Conservation (phyloP, 2,113 vertebrate species). For the Onychostoma macrolepis region DNA sequence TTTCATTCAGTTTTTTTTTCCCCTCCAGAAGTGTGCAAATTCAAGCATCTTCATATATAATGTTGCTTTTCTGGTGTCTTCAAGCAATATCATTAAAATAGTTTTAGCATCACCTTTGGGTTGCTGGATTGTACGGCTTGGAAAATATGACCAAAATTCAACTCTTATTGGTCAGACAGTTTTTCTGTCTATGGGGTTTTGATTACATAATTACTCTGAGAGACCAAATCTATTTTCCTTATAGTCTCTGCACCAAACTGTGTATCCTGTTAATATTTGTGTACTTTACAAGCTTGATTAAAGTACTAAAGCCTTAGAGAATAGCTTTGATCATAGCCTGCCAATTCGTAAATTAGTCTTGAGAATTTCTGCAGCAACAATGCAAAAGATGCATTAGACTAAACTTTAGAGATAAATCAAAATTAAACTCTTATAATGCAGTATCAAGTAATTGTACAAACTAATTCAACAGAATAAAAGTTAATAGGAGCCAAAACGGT, state of each 20-base stretch:
- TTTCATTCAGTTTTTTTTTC: not conserved
- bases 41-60: not conserved
- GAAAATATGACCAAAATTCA: not conserved
- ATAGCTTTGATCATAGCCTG: too few species aligned
- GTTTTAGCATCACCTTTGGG: not conserved
- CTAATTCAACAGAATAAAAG: not conserved
- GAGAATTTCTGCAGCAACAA: too few species aligned
- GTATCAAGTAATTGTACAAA: too few species aligned
- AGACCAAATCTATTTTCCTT: too few species aligned
- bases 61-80: not conserved
- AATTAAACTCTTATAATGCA: too few species aligned
- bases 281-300: too few species aligned
- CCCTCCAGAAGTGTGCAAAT: not conserved
- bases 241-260: too few species aligned
- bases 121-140: not conserved
- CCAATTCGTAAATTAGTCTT: too few species aligned
- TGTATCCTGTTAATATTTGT: too few species aligned
- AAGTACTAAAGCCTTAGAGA: too few species aligned
- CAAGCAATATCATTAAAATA: not conserved
- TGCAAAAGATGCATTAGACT: too few species aligned
- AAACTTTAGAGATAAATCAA: too few species aligned
- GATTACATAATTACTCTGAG: not conserved
- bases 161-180: not conserved
- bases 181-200: not conserved
- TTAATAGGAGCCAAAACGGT: not conserved